Evolutionary conservation across 2,113 vertebrate genomes (phyloP).

Genomic region (Sylvilagus bachmani): DNA sequence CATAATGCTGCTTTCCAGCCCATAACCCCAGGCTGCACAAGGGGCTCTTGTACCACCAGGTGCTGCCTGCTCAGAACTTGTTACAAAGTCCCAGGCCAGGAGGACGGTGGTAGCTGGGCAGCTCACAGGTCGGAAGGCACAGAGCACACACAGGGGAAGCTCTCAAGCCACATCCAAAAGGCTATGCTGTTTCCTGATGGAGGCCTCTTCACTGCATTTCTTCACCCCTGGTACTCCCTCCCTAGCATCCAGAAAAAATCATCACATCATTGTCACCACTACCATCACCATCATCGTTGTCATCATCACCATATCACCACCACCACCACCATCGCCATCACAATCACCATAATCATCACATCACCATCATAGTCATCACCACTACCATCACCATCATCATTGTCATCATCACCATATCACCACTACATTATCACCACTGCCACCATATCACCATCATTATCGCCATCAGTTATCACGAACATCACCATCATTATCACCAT

Average conservation of each 20-base stretch:
- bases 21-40: background rate
- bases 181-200: background rate
- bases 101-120: background rate
- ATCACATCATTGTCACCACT: background rate
- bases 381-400: background rate
- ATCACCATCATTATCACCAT: fast-evolving
- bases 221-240: background rate
- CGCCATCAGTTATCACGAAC: fast-evolving
- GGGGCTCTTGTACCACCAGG: background rate
- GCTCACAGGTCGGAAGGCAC: background rate
- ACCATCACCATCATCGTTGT: fast-evolving
- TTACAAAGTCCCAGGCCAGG: background rate
- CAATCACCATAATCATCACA: fast-evolving
- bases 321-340: background rate
- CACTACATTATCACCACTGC: background rate
- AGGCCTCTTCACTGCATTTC: background rate
- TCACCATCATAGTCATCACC: too few relatives aligned
- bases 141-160: background rate
- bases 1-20: background rate
- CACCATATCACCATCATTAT: fast-evolving
- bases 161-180: background rate
- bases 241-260: background rate
- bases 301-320: too few relatives aligned
- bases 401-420: fast-evolving
- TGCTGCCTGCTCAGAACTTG: background rate